phyloP scores from a whole-genome alignment of 2,888 invertebrate genomes.

The Dicyrtomina minuta region DNA sequence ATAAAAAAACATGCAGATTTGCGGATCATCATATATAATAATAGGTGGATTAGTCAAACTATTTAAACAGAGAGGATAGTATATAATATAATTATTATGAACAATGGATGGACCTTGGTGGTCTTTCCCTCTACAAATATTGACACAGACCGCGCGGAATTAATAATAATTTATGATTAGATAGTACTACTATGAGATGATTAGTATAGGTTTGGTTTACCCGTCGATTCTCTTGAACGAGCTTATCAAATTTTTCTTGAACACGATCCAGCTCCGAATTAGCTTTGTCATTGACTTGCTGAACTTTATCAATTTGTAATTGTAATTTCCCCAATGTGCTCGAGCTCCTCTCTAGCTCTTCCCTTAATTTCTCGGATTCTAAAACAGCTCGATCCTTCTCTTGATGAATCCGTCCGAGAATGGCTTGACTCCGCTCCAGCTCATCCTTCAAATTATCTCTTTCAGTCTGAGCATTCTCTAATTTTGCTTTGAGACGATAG shows the following conservation, averaged over 20 bases:
- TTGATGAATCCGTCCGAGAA: slow-evolving; percentile 79
- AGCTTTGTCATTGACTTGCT: slow-evolving; percentile 82
- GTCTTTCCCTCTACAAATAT: no score
- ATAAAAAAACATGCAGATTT: no score
- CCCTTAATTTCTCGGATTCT: slow-evolving; percentile 81
- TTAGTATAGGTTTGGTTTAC: not conserved
- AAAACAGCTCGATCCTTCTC: slow-evolving; percentile 83
- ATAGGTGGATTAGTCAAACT: no score
- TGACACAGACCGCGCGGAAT: no score
- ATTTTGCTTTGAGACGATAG: slow-evolving; percentile 86
- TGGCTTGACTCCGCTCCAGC: slow-evolving; percentile 80
- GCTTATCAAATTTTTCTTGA: slow-evolving; percentile 83
- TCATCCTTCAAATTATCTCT: slow-evolving; percentile 90
- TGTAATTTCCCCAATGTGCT: slow-evolving; percentile 88
- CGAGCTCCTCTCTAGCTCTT: slow-evolving; percentile 84
- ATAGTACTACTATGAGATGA: no score
- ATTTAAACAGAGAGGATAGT: no score
- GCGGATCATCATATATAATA: no score
- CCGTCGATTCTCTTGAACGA: slow-evolving; percentile 77
- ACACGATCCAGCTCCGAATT: slow-evolving; percentile 87
- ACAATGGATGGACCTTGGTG: no score
- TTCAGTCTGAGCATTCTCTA: slow-evolving; percentile 93
- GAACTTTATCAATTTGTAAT: slow-evolving; percentile 86
- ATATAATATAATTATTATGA: no score
- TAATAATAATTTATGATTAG: no score